A percentile compares a stretch with the other conserved stretches of the same genome.
These are phyloP conservation scores for Pediacus dermestoides DNA, from an alignment of 2,888 invertebrate genomes.

Conservation along the genomic window DNA sequence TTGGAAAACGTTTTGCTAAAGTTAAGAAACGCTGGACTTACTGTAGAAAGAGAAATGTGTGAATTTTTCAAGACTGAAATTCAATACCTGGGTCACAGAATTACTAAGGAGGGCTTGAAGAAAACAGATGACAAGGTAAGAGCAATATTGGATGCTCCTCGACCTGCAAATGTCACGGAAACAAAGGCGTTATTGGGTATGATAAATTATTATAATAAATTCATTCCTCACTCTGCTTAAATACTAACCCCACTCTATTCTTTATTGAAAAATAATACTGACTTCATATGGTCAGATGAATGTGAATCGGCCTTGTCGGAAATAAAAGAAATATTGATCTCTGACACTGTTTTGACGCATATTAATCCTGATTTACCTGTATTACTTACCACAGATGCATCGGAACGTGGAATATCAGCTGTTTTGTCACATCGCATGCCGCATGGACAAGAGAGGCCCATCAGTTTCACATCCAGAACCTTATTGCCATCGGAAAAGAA, in stretches of 20 bases:
- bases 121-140: constrained; percentile 4
- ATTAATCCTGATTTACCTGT: constrained; percentile 2
- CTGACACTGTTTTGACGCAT: constrained; percentile 8
- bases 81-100: constrained; percentile 10
- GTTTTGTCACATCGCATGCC: constrained; percentile 9
- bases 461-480: constrained; percentile 7
- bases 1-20: constrained; percentile 26
- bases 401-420: constrained; percentile 10
- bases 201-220: constrained; percentile 12
- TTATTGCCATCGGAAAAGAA: not conserved
- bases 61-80: constrained; percentile 28
- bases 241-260: constrained; percentile 17
- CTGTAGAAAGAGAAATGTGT: constrained; percentile 34
- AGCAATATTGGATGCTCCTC: constrained; percentile 2
- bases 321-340: constrained; percentile 7
- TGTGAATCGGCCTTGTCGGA: not conserved
- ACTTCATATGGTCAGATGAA: constrained; percentile 40
- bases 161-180: constrained; percentile 4
- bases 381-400: constrained; percentile 5
- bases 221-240: constrained; percentile 14
- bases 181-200: constrained; percentile 3
- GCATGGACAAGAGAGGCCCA: constrained; percentile 2
- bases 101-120: constrained; percentile 3
- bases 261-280: constrained; percentile 14
- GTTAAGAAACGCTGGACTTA: constrained; percentile 28